Evolutionary conservation across 2,797 vertebrate genomes (phyloP), one percentile per base, ranked within the genome.

Genomic region (Crenuchus spilurus): DNA sequence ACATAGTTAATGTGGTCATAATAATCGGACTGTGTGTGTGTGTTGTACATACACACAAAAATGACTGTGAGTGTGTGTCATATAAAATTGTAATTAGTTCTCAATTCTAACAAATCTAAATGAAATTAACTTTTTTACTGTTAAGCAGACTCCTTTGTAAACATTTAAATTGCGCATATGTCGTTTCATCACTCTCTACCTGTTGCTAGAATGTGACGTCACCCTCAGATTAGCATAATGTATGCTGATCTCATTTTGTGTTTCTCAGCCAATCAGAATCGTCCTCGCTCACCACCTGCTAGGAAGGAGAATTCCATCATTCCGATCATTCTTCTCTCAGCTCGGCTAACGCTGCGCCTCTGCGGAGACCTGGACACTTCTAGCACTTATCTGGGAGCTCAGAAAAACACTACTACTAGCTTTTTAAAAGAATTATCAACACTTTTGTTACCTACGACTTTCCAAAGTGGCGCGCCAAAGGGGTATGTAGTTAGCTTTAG

Each of bases 281-380:
- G 74, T 42, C 24, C 79, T 81, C 86, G 89, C 86, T 92, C 92
- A 92, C 94, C 95, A 96, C 95, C 95, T 96, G 95, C 95, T 93
- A 90, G 94, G 92, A 92, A 92, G 90, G n/a, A 85, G 94, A 88
- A 93, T 95, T 94, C 93, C 94, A 91, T 96, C 95, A 96, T 97
- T 97, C 95, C 94, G 89, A 83, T 86, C 94, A 94, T 95, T 95
- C 93, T 87, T 90, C 66, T 82, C 85, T 80, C 84, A 80, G 90
- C 90, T 88, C 87, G 86, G 88, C 87, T 88, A 82, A 87, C 85
- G 88, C 82, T 22, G 24, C 24, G 39, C 33, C 41, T 30, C 88
- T 81, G 89, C 54, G 11, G n/a, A 49, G 78, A 33, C 28, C 71
- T 61, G 62, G 35, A 44, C 42, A 39, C 46, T 11, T 14, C 18